Base-by-base conservation (phyloP, 1,140 invertebrate species). In the Nasonia giraulti region DNA sequence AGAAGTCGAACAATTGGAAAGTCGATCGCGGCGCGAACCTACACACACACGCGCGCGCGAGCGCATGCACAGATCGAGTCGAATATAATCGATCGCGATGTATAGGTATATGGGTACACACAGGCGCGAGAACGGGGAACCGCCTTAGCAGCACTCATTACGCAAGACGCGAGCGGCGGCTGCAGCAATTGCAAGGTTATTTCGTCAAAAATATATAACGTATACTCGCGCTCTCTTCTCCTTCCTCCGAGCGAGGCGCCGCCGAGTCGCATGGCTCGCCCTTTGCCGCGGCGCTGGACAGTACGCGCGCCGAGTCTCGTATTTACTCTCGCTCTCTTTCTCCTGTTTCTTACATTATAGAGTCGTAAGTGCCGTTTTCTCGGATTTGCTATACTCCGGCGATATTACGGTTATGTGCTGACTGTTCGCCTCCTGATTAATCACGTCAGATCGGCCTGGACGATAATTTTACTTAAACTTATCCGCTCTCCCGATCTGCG, bases 161-260 rank as follows among this genome's bases (percentile, higher is more conserved):
- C 85, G 85, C 86, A 87, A 88, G 83, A 47, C 44, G 78, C 47
- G 20, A 47, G 6, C 74, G 27, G n/a, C 74, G n/a, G 40, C 37
- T n/a, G 81, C 37, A 12, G 82, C 86, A 44, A 33, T 62, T 68
- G 50, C 50, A 74, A 86, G 83, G 86, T 83, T 82, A 82, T 75
- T 73, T 33, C 79, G 23, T 88, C 86, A 89, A 91, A 91, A 89
- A 87, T 89, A 75, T 27, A 27, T 27, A 27, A 27, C 73, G 33
- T 47, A 31, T 66, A 10, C 77, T 87, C 76, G 86, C 80, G 71
- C 86, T 33, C 20, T 20, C 50, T 33, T 75, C 85, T 86, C 84
- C 85, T 73, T 73, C 78, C 44, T 81, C 44, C 23, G 55, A 27
- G 66, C 76, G 82, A 76, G 76, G 68, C 66, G 66, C 55, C 82